Evolutionary conservation across 2,113 vertebrate genomes (phyloP), one percentile per base, ranked within the genome.

Genomic region (Puffinus mauretanicus): DNA sequence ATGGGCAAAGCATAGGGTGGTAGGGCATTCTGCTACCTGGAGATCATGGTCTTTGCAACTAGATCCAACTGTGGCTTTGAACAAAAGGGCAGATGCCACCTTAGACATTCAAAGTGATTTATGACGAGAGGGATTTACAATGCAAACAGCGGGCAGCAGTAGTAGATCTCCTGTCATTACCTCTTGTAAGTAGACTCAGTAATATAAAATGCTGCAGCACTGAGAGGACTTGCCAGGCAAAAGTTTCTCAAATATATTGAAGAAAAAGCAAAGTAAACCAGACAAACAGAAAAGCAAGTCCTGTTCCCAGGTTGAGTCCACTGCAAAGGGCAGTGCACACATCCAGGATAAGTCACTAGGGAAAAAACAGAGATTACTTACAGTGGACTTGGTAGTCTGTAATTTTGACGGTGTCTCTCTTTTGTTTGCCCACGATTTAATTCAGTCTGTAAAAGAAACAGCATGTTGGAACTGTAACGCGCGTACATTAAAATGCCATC

Each of bases 381-480:
- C 97, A 93, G 82, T 7, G 72, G 66, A 19, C 3, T 52, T 32
- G 88, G 83, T 27, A 51, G 83, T 11, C 75, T 73, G 81, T 10
- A 10, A 30, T 64, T 72, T 11, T 49, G 84, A 58, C 0, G 61
- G 7, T n/a, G 75, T 79, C 46, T 82, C 84, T 88, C 82, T 69
- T 72, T 40, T 5, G 67, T 65, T 36, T 72, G 88, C 83, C 69
- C 64, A 49, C 24, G 42, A 55, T 81, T 90, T 82, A 46, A 38
- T 18, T 88, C 88, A 72, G 87, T 21, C 92, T 95, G 94, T 3
- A 94, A 92, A 55, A 87, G 88, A 79, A 94, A 67, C n/a, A 89
- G 58, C 65, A 17, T 1, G 3, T 38, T 67, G 79, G 93, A 61
- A 36, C 51, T 10, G 6, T 44, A 5, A 8, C 1, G 79, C 1